phyloP scores from a whole-genome alignment of 2,113 vertebrate species.

The Hyperopisus bebe region DNA sequence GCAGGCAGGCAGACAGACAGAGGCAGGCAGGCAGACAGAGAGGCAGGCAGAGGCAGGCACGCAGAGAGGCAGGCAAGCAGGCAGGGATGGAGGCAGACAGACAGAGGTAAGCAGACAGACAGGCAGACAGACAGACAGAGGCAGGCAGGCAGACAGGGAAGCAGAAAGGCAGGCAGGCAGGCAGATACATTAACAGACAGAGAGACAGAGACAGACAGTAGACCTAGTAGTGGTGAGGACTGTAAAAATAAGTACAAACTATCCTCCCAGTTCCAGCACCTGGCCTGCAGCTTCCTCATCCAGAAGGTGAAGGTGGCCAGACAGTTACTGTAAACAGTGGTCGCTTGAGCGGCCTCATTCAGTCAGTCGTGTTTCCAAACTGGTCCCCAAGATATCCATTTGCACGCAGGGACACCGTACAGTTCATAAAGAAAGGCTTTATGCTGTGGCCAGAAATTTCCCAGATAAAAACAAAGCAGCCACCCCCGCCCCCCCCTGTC shows the following conservation, averaged over 20 bases:
- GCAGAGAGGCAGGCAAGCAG: too few species aligned
- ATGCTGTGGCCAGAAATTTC: neutral
- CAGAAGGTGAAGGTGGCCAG: neutral
- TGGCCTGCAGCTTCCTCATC: neutral
- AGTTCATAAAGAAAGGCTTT: neutral
- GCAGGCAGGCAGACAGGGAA: neutral
- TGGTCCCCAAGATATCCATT: neutral
- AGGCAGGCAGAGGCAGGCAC: neutral
- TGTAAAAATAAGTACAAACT: neutral
- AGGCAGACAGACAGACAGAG: neutral
- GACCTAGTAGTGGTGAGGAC: neutral
- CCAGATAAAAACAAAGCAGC: neutral
- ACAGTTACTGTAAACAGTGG: neutral
- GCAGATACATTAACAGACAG: neutral
- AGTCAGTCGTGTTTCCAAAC: neutral
- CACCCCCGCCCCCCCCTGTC: neutral
- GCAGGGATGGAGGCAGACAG: neutral
- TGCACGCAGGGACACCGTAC: neutral
- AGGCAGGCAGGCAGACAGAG: neutral
- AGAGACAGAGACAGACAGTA: neutral
- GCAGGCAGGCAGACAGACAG: neutral
- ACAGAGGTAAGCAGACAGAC: neutral
- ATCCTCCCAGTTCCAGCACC: neutral
- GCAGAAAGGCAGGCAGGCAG: neutral
- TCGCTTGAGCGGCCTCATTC: neutral